Base-by-base conservation (phyloP, 2,888 invertebrate genomes). In the Pristionchus entomophagus region DNA sequence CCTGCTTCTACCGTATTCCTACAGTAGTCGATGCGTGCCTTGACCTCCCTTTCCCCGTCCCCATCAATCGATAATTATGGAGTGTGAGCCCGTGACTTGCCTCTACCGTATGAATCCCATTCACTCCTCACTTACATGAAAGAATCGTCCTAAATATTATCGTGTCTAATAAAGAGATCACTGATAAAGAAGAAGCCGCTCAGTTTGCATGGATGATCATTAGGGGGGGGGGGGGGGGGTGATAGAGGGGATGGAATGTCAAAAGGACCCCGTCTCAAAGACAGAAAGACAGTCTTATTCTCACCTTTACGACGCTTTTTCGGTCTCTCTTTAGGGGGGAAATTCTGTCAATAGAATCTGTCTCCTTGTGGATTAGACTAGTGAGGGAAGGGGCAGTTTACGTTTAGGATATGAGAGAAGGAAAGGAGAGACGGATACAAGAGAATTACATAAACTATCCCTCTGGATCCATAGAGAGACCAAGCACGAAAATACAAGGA, bases 151-250 rank as follows among this genome's bases (percentile, higher is more conserved):
- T 73, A 73, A 73, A 73, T 73, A 73, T 73, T 73, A 73, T 73
- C 73, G 73, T 73, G 73, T 73, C 73, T 73, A 73, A 73, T 73
- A 73, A 73, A 73, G 73, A 73, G 73, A 73, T 73, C 73, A 73
- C n/a, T 73, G 73, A 38, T 19, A 73, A 26, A 38, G 38, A 29
- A 73, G 73, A 73, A 73, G 73, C 73, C 73, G 73, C 29, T 26
- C 41, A 41, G 41, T 73, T n/a, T 41, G 26, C 45, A 45, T n/a
- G 19, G 65, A 35, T 65, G 35, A 65, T 73, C 41, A 73, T 73
- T 73, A 38, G 26, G 6, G 62, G 35, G 35, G 35, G 19, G 35
- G 65, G 19, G 65, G 29, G 10, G 32, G 32, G 32, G 32, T 12
- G 35, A 29, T 32, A 29, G 32, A 41, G 41, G 73, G 41, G 73